Percentiles rank a stretch among this genome's conserved stretches.
phyloP scores from a whole-genome alignment of 2,888 invertebrate species.

The Tenodera sinensis region DNA sequence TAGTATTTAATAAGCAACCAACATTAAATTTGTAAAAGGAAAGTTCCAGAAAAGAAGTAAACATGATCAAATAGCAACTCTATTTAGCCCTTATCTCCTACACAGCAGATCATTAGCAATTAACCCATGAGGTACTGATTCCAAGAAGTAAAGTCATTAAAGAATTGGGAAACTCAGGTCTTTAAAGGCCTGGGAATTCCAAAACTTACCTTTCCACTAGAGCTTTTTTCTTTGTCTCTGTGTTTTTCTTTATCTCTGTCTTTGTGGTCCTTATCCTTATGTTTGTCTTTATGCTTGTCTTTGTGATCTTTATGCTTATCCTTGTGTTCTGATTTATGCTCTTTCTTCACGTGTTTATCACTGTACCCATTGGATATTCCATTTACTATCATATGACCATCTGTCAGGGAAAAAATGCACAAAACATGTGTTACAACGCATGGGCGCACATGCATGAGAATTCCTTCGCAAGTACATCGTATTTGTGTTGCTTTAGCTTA shows the following conservation, averaged over 20 bases:
- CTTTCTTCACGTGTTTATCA: conserved; percentile 48
- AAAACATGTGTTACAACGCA: not conserved
- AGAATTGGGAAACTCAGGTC: too few relatives aligned
- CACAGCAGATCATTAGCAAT: too few relatives aligned
- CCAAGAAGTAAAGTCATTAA: too few relatives aligned
- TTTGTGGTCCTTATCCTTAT: conserved; percentile 44
- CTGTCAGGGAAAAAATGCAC: not conserved
- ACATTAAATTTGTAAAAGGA: too few relatives aligned
- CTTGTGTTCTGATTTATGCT: conserved; percentile 54
- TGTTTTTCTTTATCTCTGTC: conserved; percentile 47
- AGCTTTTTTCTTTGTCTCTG: conserved; percentile 46
- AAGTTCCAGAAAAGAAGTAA: too few relatives aligned
- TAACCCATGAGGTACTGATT: too few relatives aligned
- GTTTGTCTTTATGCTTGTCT: conserved; percentile 45
- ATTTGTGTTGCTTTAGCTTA: not conserved
- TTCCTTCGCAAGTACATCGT: not conserved
- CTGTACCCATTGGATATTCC: conserved; percentile 76
- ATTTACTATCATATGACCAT: conserved; percentile 53
- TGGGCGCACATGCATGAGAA: not conserved
- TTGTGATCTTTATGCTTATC: conserved; percentile 45
- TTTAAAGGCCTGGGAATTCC: not conserved
- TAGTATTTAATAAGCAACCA: too few relatives aligned
- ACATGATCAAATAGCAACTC: too few relatives aligned
- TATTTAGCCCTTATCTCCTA: too few relatives aligned
- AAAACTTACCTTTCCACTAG: conserved; percentile 27